Evolutionary conservation across 2,113 vertebrate species (phyloP).

Genomic region (Octodon degus): DNA sequence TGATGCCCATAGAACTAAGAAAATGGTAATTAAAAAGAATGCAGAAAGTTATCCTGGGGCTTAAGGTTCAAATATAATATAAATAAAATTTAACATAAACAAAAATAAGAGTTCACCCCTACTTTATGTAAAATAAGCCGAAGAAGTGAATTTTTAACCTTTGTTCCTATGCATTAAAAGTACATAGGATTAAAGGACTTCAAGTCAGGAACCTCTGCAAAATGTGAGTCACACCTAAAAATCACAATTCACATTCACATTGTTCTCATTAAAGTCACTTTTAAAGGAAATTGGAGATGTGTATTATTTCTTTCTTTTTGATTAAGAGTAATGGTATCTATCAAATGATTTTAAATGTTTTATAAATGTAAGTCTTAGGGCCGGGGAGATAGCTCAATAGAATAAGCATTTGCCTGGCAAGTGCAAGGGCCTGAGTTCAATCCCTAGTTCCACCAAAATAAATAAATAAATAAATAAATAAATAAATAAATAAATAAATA

Average conservation of each 20-base stretch:
- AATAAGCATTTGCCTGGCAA: no score
- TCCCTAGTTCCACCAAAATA: no score
- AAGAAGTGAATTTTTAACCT: conserved; percentile 18
- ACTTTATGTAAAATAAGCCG: neutral
- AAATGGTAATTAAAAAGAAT: neutral
- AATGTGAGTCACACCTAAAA: conserved; percentile 1
- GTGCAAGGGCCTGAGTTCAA: no score
- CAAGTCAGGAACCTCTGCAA: conserved; percentile 55
- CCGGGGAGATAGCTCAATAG: no score
- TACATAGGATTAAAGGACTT: conserved; percentile 41
- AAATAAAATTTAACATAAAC: conserved; percentile 18
- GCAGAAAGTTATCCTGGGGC: neutral
- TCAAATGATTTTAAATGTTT: conserved; percentile 64
- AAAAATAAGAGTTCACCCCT: conserved; percentile 13
- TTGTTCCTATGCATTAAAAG: neutral
- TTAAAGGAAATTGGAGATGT: conserved; percentile 64
- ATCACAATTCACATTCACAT: conserved; percentile 55
- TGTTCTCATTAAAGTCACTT: conserved; percentile 71
- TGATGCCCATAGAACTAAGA: neutral
- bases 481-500: no score
- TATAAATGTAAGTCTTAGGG: conserved; percentile 24
- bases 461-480: no score
- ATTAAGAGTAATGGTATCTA: conserved; percentile 49
- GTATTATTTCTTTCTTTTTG: conserved; percentile 56
- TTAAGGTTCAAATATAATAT: neutral